phyloP scores from a whole-genome alignment of 2,888 invertebrate species.

The Erebia aethiops region DNA sequence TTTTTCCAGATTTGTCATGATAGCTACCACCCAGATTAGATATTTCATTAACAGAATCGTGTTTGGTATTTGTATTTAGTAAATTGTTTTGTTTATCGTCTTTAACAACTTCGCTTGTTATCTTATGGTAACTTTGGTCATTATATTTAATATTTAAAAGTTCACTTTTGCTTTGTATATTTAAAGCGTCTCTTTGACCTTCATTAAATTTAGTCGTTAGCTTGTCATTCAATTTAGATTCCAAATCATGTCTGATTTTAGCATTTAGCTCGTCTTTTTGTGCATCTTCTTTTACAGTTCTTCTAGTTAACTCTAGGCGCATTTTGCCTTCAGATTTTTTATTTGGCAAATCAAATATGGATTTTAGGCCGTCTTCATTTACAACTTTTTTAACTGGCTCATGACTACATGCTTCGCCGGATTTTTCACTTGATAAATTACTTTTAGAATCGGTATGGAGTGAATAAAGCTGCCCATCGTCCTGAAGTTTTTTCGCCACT shows the following conservation, averaged over 20 bases:
- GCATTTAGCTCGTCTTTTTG: neutral
- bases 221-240: no score
- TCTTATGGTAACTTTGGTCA: neutral
- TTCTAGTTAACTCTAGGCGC: neutral
- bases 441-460: neutral
- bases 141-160: no score
- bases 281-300: neutral
- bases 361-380: neutral
- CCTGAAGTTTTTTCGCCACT: neutral
- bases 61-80: neutral
- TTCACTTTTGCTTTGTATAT: no score
- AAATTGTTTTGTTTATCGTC: neutral
- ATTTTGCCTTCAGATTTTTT: neutral
- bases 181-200: no score
- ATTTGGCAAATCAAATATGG: neutral
- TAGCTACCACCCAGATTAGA: neutral
- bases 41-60: no score
- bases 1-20: neutral
- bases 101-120: neutral
- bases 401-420: neutral
- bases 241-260: neutral
- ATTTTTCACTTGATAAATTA: neutral
- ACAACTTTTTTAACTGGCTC: neutral
- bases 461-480: slow-evolving; percentile 4
- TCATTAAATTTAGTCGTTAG: no score